Conservation (phyloP, 2,113 vertebrate genomes). For the Lampris incognitus region DNA sequence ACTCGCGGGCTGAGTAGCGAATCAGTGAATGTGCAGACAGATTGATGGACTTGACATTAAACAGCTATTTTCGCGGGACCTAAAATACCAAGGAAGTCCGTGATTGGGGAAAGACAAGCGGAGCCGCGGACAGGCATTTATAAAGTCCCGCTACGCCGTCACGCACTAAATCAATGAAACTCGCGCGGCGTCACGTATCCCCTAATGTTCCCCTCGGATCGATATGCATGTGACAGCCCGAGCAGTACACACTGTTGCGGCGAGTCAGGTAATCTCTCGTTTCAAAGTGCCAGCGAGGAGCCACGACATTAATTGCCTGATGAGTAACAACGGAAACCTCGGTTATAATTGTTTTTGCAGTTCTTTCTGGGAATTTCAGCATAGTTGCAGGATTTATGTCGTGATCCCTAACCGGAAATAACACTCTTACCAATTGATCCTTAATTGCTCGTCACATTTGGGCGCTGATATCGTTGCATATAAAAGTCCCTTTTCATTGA, state of each 20-base stretch:
- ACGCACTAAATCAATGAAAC: constrained; percentile 4
- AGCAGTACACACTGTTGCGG: constrained; percentile 58
- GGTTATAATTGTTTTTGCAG: too few relatives aligned
- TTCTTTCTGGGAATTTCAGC: too few relatives aligned
- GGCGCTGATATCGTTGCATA: too few relatives aligned
- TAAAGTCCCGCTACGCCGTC: neutral
- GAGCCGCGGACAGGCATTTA: neutral
- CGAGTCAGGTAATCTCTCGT: constrained; percentile 50
- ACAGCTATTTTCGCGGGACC: neutral
- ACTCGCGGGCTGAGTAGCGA: neutral
- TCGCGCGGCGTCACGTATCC: constrained; percentile 19
- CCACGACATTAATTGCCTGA: neutral
- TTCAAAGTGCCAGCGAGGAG: neutral
- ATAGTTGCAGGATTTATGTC: too few relatives aligned
- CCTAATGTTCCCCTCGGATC: constrained; percentile 54
- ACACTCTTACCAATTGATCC: too few relatives aligned
- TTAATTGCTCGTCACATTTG: too few relatives aligned
- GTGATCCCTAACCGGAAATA: too few relatives aligned
- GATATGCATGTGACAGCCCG: constrained; percentile 60
- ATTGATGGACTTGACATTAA: neutral
- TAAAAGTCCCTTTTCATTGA: neutral
- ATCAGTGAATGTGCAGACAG: neutral
- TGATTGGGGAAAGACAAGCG: constrained; percentile 17
- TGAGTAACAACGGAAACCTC: neutral
- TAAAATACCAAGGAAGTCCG: constrained; percentile 15